Conservation (phyloP, 1,140 invertebrate species). For the Bombus fervidus region DNA sequence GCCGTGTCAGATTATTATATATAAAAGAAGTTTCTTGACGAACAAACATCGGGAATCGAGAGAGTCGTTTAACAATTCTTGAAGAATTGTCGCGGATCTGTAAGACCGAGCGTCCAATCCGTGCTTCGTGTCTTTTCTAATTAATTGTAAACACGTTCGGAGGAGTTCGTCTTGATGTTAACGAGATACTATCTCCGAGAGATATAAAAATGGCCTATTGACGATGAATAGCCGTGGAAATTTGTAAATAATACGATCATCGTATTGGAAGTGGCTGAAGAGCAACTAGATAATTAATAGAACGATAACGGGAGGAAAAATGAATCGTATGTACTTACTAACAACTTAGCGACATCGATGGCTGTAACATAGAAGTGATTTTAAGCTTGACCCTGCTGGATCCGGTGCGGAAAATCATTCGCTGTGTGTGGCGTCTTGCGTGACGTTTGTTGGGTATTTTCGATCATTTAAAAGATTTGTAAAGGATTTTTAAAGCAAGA, state of each 20-base stretch:
- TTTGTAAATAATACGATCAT: constrained; percentile 55
- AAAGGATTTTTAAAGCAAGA: not conserved
- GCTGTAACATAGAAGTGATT: constrained; percentile 57
- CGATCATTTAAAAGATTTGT: not conserved
- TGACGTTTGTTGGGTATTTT: not conserved
- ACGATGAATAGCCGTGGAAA: constrained; percentile 23
- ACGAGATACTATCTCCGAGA: not conserved
- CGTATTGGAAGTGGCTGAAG: constrained; percentile 17
- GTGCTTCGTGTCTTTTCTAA: constrained; percentile 3
- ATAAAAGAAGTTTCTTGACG: not conserved
- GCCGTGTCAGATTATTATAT: not conserved
- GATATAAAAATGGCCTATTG: constrained; percentile 44
- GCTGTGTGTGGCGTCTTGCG: not conserved
- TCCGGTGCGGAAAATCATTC: constrained; percentile 12
- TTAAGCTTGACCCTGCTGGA: constrained; percentile 20
- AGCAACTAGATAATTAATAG: constrained; percentile 9
- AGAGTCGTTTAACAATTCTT: not conserved
- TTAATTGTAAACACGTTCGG: not conserved
- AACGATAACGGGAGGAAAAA: constrained; percentile 17
- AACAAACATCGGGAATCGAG: not conserved
- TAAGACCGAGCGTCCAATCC: constrained; percentile 2
- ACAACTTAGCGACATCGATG: constrained; percentile 67
- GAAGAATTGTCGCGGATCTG: not conserved
- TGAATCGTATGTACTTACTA: constrained; percentile 67
- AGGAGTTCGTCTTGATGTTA: not conserved